Conservation (phyloP, 2,888 invertebrate genomes). For the Dynastes grantii region DNA sequence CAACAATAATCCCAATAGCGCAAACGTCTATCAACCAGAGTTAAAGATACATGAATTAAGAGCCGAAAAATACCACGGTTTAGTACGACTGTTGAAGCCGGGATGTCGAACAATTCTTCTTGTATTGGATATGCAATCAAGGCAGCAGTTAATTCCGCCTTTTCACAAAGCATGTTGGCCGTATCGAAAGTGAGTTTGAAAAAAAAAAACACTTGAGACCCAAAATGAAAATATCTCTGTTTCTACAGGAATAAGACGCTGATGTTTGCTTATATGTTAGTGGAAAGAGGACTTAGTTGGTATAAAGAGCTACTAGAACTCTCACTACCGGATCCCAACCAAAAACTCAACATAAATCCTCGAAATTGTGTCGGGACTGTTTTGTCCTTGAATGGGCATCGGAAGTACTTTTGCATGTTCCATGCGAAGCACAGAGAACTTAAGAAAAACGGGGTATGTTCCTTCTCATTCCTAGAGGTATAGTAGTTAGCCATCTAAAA, state of each 20-base stretch:
- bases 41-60: slow-evolving; percentile 91
- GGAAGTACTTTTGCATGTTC: slow-evolving; percentile 99
- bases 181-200: slow-evolving; percentile 85
- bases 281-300: slow-evolving; percentile 95
- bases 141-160: slow-evolving; percentile 88
- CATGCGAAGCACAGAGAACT: slow-evolving; percentile 95
- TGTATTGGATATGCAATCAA: slow-evolving; percentile 90
- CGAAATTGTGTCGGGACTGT: slow-evolving; percentile 98
- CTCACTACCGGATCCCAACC: slow-evolving; percentile 86
- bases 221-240: slow-evolving; percentile 8
- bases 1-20: slow-evolving; percentile 62
- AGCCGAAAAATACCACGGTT: slow-evolving; percentile 95
- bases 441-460: slow-evolving; percentile 77
- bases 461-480: slow-evolving; percentile 13
- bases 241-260: slow-evolving; percentile 91
- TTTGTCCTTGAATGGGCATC: slow-evolving; percentile 94
- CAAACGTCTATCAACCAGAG: slow-evolving; percentile 74
- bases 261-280: slow-evolving; percentile 93
- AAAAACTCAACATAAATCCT: slow-evolving; percentile 89
- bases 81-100: slow-evolving; percentile 93
- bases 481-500: not conserved
- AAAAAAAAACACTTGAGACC: too few species aligned
- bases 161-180: slow-evolving; percentile 97
- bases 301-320: slow-evolving; percentile 92
- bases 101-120: slow-evolving; percentile 95